These are phyloP conservation scores for Ichneumoninae sp. DNA, from an alignment of 2,888 invertebrate genomes.

Conservation along the genomic window DNA sequence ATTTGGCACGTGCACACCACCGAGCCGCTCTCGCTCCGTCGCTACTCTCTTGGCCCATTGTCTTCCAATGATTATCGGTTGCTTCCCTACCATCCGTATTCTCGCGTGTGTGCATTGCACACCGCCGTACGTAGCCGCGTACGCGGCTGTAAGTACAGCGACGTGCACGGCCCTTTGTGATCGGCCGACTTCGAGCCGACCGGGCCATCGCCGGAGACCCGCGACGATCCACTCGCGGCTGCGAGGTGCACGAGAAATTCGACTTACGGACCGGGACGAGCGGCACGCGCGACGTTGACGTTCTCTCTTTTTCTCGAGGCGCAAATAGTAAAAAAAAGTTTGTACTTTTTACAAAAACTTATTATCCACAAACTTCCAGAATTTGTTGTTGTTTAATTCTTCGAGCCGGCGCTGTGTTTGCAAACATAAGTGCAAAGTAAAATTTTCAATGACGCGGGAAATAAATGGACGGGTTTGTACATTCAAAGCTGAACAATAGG, in stretches of 20 bases:
- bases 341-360: too few relatives aligned
- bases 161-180: conserved; percentile 46
- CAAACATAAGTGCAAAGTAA: too few relatives aligned
- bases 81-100: conserved; percentile 61
- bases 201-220: conserved; percentile 1
- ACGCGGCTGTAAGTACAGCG: conserved; percentile 15
- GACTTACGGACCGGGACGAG: neutral
- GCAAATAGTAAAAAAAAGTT: too few relatives aligned
- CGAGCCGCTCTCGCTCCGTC: conserved; percentile 37
- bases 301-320: neutral
- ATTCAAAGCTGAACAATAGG: too few relatives aligned
- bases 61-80: conserved; percentile 81
- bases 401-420: too few relatives aligned
- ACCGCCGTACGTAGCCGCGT: conserved; percentile 8
- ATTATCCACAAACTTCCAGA: too few relatives aligned
- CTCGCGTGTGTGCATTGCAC: conserved; percentile 18
- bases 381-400: too few relatives aligned
- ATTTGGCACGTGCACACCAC: conserved; percentile 81
- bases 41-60: conserved; percentile 74
- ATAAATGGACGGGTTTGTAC: too few relatives aligned
- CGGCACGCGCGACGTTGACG: conserved; percentile 38
- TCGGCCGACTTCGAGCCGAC: conserved; percentile 46
- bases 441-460: too few relatives aligned
- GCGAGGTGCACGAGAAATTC: neutral
- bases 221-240: conserved; percentile 30